These are phyloP conservation scores for Hippocampus comes DNA, from an alignment of 2,113 vertebrate genomes.

Conservation along the genomic window DNA sequence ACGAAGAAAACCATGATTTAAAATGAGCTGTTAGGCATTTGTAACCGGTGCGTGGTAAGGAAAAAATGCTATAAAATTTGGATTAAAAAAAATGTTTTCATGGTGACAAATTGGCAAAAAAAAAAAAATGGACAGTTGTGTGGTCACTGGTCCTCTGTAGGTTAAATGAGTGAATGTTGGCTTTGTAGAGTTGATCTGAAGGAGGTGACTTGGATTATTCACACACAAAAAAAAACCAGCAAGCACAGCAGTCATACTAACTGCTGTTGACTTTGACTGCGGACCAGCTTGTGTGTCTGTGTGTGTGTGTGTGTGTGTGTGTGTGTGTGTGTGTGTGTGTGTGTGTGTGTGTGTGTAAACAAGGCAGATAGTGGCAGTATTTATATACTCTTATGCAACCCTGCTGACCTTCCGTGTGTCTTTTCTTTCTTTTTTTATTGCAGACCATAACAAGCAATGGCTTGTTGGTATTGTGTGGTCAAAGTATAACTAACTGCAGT, in stretches of 20 bases:
- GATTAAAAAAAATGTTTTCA: no score
- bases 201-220: background rate
- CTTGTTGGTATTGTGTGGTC: background rate
- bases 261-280: conserved; percentile 1
- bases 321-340: background rate
- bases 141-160: no score
- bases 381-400: conserved; percentile 70
- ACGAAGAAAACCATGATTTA: no score
- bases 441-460: conserved; percentile 18
- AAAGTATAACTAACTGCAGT: background rate
- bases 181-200: background rate
- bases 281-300: background rate
- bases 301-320: background rate
- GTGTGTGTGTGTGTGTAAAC: conserved; percentile 34
- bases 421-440: conserved; percentile 18
- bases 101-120: no score
- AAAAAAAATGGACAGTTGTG: background rate
- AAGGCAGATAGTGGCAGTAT: conserved; percentile 62
- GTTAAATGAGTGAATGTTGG: background rate
- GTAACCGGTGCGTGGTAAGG: no score
- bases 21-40: no score
- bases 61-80: no score
- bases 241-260: background rate
- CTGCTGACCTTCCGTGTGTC: conserved; percentile 38
- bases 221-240: background rate